Evolutionary conservation across 2,888 invertebrate genomes (phyloP).

Genomic region (Drosophila infuscata): DNA sequence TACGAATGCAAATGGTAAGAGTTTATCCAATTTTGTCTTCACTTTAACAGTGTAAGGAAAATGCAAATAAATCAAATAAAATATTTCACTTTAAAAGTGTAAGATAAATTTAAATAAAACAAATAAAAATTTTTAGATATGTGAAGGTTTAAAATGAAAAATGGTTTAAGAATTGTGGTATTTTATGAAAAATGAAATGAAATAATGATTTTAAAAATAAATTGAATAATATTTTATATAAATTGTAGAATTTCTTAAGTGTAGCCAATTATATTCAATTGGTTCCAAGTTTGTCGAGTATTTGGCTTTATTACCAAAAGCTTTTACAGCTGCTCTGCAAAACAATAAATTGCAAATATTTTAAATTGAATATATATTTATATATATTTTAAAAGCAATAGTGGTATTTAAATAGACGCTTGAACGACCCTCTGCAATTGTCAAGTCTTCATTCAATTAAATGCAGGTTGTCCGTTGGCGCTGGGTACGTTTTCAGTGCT

Average conservation of each 20-base stretch:
- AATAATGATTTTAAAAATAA: background rate
- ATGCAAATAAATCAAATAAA: background rate
- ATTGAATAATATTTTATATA: background rate
- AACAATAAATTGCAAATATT: background rate
- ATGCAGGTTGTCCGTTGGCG: slow-evolving; percentile 23
- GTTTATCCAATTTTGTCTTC: background rate
- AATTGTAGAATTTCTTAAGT: background rate
- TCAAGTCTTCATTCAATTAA: slow-evolving; percentile 43
- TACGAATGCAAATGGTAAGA: background rate
- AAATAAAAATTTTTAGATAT: background rate
- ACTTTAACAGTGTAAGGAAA: background rate
- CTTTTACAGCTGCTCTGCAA: background rate
- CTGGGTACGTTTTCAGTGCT: slow-evolving; percentile 39
- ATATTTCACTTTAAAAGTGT: background rate
- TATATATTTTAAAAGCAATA: background rate
- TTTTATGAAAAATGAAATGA: background rate
- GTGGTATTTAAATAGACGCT: background rate
- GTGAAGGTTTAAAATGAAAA: background rate
- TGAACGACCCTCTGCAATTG: slow-evolving; percentile 3
- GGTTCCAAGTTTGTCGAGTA: background rate
- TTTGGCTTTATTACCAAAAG: background rate
- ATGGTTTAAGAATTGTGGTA: background rate
- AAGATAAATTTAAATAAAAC: background rate
- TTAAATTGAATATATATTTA: background rate
- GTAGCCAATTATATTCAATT: background rate